Base-by-base conservation (phyloP, 2,113 vertebrate genomes). In the Percopsis transmontana region DNA sequence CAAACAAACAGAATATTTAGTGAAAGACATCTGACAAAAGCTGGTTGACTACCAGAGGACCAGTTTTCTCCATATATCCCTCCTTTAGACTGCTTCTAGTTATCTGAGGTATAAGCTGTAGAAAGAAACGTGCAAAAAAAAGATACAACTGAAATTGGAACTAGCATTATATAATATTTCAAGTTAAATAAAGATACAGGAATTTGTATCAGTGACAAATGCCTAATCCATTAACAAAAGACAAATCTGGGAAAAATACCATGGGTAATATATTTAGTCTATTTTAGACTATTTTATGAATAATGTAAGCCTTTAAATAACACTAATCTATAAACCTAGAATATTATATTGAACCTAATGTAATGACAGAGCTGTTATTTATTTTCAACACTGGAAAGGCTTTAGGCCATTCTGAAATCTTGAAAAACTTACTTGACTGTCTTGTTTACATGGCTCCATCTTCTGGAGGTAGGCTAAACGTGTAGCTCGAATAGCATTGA, bases 61-160 rank as follows among this genome's bases (percentile, higher is more conserved):
- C 97, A 0, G 96, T 99, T 86, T 99, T 98, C 79, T 97, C 95
- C 97, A 99, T 98, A 86, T 93, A 96, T 9, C 97, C 97, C 76
- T 96, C 95, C 88, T 93, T 96, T 72, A 94, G 69, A 69, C 92
- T 95, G 63, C 76, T 86, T 87, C 93, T 89, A 38, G 94, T 96
- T 79, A 96, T 89, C 84, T 90, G 91, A 56, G 94, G 93, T 77
- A 94, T 74, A 54, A 99, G 85, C 96, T 98, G 85, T 44, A 58
- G 48, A 70, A 66, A 72, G 15, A 71, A 19, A 74, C 16, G 48
- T 5, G 40, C 40, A 41, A 41, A 67, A 67, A 55, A 23, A 53
- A 44, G 50, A 55, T n/a, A n/a, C n/a, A 63, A 24, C 41, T 5
- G 11, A 12, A 41, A 41, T 41, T 16, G 24, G 19, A 13, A 62